Evolutionary conservation across 2,113 vertebrate species (phyloP), one percentile per base, ranked within the genome.

Genomic region (Orientallactaga bullata): DNA sequence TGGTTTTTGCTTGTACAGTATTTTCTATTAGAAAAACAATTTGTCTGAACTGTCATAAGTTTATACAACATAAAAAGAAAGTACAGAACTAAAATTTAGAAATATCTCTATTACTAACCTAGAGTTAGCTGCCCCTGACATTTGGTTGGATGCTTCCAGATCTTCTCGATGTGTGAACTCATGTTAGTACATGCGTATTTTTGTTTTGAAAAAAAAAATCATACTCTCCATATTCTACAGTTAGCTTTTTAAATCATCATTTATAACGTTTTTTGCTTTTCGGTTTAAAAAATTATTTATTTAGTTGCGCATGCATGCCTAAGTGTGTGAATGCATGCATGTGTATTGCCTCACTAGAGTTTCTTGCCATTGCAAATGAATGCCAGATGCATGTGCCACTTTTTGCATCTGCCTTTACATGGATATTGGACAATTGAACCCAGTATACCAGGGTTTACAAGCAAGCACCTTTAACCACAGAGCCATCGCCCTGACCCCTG

Each of bases 11-110:
- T 55, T 55, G 7, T 78, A 63, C 16, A 23, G 5, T 24, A 42
- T 37, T 90, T 74, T 47, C 32, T 91, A 7, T 37, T 77, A 91
- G 68, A 85, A 76, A 85, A 90, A 83, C 66, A 92, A 65, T 74
- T 93, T 28, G 6, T 28, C 21, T 83, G 78, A 7, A 39, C 23
- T 65, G 9, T 30, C 79, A 35, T 71, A 82, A 83, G 92, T 89
- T 96, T 85, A 92, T 18, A 73, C 77, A 76, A 51, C 35, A 74
- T 78, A 73, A 32, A 26, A 39, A 1, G 78, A 88, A 85, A 72
- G 3, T 68, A 68, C 17, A 55, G 91, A 78, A 60, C 65, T 37
- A 30, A 86, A 83, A 92, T 72, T 92, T 35, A 17, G 21, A 93
- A 80, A 20, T 39, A 42, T 65, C 15, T 90, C 2, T n/a, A 68